A percentile compares a stretch with the other conserved stretches of the same genome.
Evolutionary conservation across 2,113 vertebrate genomes (phyloP).

Genomic region (Manacus vitellinus): DNA sequence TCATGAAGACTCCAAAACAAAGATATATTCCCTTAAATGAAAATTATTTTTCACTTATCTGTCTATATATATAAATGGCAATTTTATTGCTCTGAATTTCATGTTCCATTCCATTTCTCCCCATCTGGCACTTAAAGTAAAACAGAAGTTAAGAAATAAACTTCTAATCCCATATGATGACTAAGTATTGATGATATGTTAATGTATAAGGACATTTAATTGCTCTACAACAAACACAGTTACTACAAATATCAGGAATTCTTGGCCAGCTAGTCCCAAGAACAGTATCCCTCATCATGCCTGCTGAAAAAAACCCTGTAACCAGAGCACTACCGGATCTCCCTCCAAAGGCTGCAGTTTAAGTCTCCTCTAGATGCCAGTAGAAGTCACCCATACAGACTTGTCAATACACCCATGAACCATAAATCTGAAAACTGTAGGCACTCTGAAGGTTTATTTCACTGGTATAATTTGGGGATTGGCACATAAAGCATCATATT

Average conservation of each 20-base stretch:
- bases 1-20: not conserved
- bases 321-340: not conserved
- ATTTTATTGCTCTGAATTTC: not conserved
- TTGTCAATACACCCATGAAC: rapidly evolving
- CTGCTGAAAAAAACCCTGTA: not conserved
- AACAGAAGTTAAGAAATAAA: not conserved
- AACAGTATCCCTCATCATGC: not conserved
- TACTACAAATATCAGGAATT: not conserved
- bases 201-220: not conserved
- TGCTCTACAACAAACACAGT: not conserved
- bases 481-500: not conserved
- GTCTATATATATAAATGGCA: not conserved
- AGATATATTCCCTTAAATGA: not conserved
- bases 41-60: not conserved
- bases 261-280: not conserved
- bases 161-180: not conserved
- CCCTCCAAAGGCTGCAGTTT: not conserved
- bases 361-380: not conserved
- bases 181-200: not conserved
- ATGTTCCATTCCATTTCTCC: not conserved
- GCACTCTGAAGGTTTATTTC: not conserved
- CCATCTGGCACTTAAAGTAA: not conserved
- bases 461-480: not conserved
- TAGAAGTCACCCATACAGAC: not conserved
- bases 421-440: not conserved